Conservation (phyloP, 2,888 invertebrate genomes). For the Temnothorax unifasciatus region DNA sequence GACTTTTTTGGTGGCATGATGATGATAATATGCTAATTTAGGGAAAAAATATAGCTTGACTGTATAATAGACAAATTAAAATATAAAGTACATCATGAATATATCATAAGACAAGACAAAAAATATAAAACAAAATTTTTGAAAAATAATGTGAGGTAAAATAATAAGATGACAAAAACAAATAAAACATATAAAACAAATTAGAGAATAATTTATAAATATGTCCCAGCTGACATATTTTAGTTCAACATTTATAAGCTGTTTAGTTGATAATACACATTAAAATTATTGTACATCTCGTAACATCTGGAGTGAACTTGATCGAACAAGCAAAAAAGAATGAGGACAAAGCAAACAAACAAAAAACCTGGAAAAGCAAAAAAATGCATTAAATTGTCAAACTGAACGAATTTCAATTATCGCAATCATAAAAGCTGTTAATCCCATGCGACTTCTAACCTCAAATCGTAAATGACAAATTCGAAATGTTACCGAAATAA, state of each 20-base stretch:
- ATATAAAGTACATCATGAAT: not conserved
- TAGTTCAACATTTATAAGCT: no score
- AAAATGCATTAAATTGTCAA: not conserved
- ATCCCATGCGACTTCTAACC: constrained; percentile 8
- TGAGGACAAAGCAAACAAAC: not conserved
- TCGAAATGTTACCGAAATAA: not conserved
- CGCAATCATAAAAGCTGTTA: constrained; percentile 17
- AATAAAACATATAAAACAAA: not conserved
- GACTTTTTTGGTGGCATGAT: constrained; percentile 91
- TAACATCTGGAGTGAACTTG: not conserved
- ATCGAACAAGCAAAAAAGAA: not conserved
- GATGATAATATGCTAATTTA: constrained; percentile 85
- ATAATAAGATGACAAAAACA: not conserved
- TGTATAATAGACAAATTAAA: not conserved
- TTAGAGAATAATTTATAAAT: not conserved
- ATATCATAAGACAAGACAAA: not conserved
- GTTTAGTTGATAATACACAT: not conserved
- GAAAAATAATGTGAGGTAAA: not conserved
- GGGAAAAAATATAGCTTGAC: not conserved
- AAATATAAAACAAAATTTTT: not conserved
- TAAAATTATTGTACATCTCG: not conserved
- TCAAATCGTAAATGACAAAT: not conserved
- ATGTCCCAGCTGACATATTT: not conserved
- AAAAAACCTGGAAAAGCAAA: not conserved
- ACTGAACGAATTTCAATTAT: not conserved